Conservation (phyloP, 2,797 vertebrate species). For the Hemibagrus guttatus region DNA sequence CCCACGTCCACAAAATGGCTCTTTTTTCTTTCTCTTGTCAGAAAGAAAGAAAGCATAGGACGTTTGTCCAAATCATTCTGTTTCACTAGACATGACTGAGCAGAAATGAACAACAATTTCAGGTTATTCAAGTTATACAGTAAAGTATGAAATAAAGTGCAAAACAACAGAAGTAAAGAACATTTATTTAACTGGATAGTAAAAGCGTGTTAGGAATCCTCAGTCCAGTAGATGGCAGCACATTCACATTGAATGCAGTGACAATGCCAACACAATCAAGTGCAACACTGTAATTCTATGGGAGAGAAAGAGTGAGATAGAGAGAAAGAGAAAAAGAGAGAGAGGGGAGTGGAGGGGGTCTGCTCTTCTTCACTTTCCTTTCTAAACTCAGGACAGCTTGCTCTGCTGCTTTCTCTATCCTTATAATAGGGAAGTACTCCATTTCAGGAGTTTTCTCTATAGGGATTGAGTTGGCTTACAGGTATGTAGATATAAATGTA, state of each 20-base stretch:
- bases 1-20: background rate
- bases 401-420: slow-evolving; percentile 21
- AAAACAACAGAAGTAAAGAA: background rate
- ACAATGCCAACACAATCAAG: background rate
- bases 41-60: rapidly evolving
- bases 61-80: no score
- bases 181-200: background rate
- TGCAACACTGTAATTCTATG: background rate
- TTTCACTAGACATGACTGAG: background rate
- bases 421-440: slow-evolving; percentile 18
- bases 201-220: background rate
- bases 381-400: background rate
- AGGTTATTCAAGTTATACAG: background rate
- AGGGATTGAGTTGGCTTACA: slow-evolving; percentile 22
- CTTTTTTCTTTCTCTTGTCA: background rate
- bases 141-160: background rate
- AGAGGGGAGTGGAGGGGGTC: background rate
- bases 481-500: slow-evolving; percentile 44
- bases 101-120: background rate
- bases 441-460: slow-evolving; percentile 31
- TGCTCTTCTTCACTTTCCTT: slow-evolving; percentile 22
- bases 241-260: slow-evolving; percentile 4
- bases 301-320: no score
- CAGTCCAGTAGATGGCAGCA: slow-evolving; percentile 50
- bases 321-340: no score